Evolutionary conservation across 2,797 vertebrate genomes (phyloP).

Genomic region (Paramormyrops hopkinsi): DNA sequence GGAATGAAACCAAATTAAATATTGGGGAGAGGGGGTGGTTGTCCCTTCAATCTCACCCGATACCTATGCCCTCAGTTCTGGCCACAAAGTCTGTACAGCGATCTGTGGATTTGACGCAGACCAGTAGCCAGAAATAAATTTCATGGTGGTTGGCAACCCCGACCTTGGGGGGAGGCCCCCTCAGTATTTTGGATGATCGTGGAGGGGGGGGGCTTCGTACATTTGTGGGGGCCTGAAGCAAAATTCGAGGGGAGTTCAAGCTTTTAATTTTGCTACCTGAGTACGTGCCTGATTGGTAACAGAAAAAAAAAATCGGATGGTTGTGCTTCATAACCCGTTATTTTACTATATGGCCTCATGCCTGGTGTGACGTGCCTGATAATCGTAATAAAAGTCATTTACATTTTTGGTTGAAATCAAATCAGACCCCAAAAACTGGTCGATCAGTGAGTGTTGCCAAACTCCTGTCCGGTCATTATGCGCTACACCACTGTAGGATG

Average conservation of each 20-base stretch:
- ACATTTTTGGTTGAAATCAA: not conserved
- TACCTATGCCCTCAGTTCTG: not conserved
- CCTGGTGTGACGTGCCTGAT: not conserved
- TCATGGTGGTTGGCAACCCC: not conserved
- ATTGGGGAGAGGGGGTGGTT: too few species aligned
- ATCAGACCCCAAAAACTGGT: not conserved
- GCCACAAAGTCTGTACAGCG: not conserved
- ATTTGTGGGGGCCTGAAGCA: not conserved
- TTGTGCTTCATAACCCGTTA: not conserved
- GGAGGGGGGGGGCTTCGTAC: not conserved
- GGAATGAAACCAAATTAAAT: not conserved
- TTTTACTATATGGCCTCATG: not conserved
- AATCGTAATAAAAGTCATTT: not conserved
- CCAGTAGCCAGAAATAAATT: not conserved
- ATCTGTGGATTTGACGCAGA: not conserved
- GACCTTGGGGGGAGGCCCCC: not conserved
- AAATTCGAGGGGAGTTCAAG: not conserved
- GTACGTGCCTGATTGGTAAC: not conserved
- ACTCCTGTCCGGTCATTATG: not conserved
- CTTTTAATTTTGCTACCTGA: not conserved
- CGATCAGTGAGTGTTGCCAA: not conserved
- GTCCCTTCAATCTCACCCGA: not conserved
- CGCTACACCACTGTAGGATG: not conserved
- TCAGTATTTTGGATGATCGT: not conserved
- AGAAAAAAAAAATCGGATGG: not conserved